Evolutionary conservation across 2,797 vertebrate species (phyloP).

Genomic region (Glossophaga mutica): DNA sequence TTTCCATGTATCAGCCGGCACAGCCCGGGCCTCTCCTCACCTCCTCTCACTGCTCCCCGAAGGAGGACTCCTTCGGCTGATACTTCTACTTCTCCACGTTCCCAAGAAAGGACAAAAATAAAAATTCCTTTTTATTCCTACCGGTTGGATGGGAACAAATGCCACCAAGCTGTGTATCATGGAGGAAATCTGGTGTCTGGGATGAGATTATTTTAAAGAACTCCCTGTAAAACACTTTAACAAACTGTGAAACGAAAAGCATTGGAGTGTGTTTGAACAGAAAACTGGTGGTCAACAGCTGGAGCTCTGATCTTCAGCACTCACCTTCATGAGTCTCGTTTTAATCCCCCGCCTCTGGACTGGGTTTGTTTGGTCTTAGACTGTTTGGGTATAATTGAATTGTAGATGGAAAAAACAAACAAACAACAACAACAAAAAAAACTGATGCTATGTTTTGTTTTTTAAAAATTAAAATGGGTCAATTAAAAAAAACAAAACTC

Average conservation of each 20-base stretch:
- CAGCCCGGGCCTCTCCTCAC: constrained; percentile 30
- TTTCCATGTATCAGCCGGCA: too few relatives aligned
- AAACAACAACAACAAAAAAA: neutral
- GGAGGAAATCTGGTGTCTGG: constrained; percentile 42
- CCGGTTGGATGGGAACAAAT: constrained; percentile 9
- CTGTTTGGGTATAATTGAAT: constrained; percentile 55
- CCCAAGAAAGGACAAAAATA: constrained; percentile 1
- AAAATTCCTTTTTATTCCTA: constrained; percentile 19
- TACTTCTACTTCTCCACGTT: neutral
- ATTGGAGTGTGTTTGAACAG: neutral
- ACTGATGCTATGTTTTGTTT: constrained; percentile 62
- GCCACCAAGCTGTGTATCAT: constrained; percentile 15
- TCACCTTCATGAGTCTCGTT: constrained; percentile 6
- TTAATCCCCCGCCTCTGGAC: neutral
- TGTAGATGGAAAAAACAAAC: constrained; percentile 70
- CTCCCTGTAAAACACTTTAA: constrained; percentile 47
- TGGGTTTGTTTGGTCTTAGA: constrained; percentile 51
- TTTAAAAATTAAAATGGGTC: constrained; percentile 72
- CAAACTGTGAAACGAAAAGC: constrained; percentile 33
- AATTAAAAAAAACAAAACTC: constrained; percentile 27
- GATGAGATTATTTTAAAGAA: constrained; percentile 39
- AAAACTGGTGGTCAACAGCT: neutral
- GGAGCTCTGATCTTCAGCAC: constrained; percentile 5
- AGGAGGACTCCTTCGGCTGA: neutral
- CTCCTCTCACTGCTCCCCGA: constrained; percentile 10